Evolutionary conservation across 2,888 invertebrate species (phyloP).

Genomic region (Cinara cedri): DNA sequence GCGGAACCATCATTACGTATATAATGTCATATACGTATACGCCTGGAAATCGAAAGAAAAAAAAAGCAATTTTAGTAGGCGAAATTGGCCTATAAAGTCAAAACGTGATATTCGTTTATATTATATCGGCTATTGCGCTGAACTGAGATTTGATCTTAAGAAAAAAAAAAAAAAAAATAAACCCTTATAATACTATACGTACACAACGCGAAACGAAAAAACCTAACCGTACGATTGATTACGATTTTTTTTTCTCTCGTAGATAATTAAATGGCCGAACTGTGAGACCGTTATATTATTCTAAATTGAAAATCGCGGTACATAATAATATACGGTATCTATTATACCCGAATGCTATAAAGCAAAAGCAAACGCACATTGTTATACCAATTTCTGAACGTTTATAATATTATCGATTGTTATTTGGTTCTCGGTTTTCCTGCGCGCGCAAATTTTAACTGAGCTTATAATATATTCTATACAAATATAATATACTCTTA

Average conservation of each 20-base stretch:
- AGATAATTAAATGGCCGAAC: not conserved
- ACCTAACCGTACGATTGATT: not conserved
- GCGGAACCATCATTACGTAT: slow-evolving; percentile 8
- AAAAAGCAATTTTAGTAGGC: slow-evolving; percentile 29
- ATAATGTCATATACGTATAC: too few relatives aligned
- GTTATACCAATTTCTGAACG: too few relatives aligned
- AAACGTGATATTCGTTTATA: slow-evolving; percentile 5
- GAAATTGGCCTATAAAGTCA: slow-evolving; percentile 20
- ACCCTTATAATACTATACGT: too few relatives aligned
- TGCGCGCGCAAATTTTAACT: too few relatives aligned
- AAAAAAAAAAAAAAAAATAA: not conserved
- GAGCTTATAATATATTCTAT: too few relatives aligned
- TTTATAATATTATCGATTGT: too few relatives aligned
- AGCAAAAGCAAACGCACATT: too few relatives aligned
- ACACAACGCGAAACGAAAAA: not conserved
- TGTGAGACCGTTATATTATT: not conserved
- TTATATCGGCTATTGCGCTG: not conserved
- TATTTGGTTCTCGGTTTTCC: too few relatives aligned
- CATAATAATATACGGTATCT: too few relatives aligned
- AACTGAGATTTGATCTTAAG: slow-evolving; percentile 3
- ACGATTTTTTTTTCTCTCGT: not conserved
- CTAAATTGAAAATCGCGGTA: not conserved
- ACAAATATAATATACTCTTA: too few relatives aligned
- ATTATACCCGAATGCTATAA: too few relatives aligned
- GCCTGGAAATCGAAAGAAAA: slow-evolving; percentile 31